These are phyloP conservation scores for Acleris emargana DNA, from an alignment of 2,888 invertebrate species.

Conservation along the genomic window DNA sequence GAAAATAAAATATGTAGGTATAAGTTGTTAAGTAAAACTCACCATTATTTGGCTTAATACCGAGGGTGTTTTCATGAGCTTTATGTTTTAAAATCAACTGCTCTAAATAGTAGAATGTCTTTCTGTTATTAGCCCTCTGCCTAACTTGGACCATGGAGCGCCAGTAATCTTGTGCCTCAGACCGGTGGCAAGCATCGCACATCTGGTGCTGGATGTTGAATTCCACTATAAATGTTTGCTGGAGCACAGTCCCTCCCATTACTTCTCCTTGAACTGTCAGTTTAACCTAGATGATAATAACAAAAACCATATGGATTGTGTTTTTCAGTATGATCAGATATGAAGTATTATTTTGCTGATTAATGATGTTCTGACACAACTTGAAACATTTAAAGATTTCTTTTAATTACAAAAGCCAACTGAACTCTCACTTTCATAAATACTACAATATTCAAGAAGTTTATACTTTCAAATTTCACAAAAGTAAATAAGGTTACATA, in stretches of 20 bases:
- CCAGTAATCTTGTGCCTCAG: constrained; percentile 99
- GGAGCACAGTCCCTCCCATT: constrained; percentile 93
- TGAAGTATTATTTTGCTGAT: background rate
- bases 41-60: constrained; percentile 94
- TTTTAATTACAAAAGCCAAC: background rate
- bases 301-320: background rate
- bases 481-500: no score
- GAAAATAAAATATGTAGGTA: no score
- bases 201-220: constrained; percentile 96
- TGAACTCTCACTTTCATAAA: no score
- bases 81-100: constrained; percentile 98
- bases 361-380: no score
- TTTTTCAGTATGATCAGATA: background rate
- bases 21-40: constrained; percentile 38
- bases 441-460: no score
- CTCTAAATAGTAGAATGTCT: constrained; percentile 98
- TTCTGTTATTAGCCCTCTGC: constrained; percentile 95
- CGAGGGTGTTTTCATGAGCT: constrained; percentile 94
- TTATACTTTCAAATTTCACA: no score
- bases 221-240: constrained; percentile 98
- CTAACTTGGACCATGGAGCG: constrained; percentile 95
- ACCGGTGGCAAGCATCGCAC: constrained; percentile 98
- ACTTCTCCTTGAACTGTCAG: constrained; percentile 98
- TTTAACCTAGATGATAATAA: constrained; percentile 84
- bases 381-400: background rate